Conservation (phyloP, 2,797 vertebrate species). For the Neosalanx taihuensis region DNA sequence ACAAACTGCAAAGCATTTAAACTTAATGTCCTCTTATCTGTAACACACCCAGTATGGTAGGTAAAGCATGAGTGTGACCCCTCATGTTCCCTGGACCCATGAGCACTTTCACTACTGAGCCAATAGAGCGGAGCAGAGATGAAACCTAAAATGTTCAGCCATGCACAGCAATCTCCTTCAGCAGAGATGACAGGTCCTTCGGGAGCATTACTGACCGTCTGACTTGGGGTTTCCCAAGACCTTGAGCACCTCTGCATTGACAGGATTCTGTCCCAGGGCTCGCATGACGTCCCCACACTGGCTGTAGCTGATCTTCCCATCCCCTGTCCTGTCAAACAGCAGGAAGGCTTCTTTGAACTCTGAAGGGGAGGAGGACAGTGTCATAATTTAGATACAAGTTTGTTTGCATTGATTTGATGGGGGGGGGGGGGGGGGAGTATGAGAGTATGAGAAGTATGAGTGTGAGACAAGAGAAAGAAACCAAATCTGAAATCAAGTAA, state of each 20-base stretch:
- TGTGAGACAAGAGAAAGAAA: not conserved
- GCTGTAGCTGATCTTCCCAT: constrained; percentile 88
- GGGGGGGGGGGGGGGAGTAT: too few species aligned
- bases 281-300: constrained; percentile 92
- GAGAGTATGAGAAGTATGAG: not conserved
- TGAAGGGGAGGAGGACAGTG: constrained; percentile 41
- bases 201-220: constrained; percentile 72
- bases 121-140: not conserved
- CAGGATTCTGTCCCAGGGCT: constrained; percentile 89
- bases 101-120: too few species aligned
- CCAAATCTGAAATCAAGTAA: not conserved
- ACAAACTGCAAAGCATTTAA: not conserved
- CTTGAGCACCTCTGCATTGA: constrained; percentile 91
- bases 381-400: not conserved
- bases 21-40: not conserved
- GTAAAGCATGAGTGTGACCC: not conserved
- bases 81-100: not conserved
- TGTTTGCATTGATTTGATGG: not conserved
- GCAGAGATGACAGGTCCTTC: not conserved
- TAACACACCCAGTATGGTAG: not conserved
- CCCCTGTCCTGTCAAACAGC: constrained; percentile 88
- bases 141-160: not conserved
- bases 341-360: constrained; percentile 94
- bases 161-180: not conserved
- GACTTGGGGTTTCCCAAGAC: constrained; percentile 90